Evolutionary conservation across 2,888 invertebrate genomes (phyloP).

Genomic region (Catocala fraxini): DNA sequence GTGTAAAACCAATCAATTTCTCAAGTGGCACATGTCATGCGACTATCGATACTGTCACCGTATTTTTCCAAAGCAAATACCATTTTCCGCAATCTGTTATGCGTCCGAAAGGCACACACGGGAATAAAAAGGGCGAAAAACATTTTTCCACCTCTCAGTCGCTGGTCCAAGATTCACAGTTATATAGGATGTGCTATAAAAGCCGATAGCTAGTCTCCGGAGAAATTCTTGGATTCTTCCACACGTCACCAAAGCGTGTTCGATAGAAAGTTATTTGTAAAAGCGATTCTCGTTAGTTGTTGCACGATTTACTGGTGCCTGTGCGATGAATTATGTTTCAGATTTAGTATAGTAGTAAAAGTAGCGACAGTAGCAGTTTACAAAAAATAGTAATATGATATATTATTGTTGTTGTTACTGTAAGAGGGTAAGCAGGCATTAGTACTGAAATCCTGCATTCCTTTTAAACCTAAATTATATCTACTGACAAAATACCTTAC

Average conservation of each 20-base stretch:
- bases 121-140: conserved; percentile 52
- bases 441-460: too few relatives aligned
- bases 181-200: conserved; percentile 49
- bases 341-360: too few relatives aligned
- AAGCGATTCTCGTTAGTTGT: conserved; percentile 42
- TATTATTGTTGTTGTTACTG: too few relatives aligned
- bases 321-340: conserved; percentile 2
- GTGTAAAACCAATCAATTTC: conserved; percentile 18
- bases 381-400: too few relatives aligned
- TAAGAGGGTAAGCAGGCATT: too few relatives aligned
- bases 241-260: conserved; percentile 41
- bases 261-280: conserved; percentile 54
- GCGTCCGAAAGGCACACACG: conserved; percentile 54
- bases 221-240: conserved; percentile 52
- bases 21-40: conserved; percentile 23
- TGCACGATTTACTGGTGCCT: conserved; percentile 12
- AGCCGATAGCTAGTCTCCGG: conserved; percentile 53
- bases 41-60: conserved; percentile 17
- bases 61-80: conserved; percentile 46
- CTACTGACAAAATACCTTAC: too few relatives aligned
- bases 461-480: too few relatives aligned
- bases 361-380: too few relatives aligned
- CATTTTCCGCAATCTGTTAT: conserved; percentile 57
- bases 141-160: conserved; percentile 50
- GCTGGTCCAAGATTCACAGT: conserved; percentile 36